Conservation (phyloP, 2,888 invertebrate genomes). For the Brenthis hecate region DNA sequence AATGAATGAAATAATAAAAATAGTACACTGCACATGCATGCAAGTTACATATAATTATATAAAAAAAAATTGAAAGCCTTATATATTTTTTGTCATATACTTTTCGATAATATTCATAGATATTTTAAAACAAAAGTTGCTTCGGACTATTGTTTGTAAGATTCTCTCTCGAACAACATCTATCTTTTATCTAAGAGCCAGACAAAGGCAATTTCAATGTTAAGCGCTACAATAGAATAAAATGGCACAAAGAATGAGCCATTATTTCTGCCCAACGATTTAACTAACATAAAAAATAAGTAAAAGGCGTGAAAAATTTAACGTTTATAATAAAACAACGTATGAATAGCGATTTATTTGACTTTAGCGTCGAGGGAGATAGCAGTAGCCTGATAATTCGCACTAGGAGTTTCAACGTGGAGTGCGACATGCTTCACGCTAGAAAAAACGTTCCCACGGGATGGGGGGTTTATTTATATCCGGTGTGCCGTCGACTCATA, state of each 20-base stretch:
- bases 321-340: slow-evolving; percentile 28
- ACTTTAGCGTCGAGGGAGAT: slow-evolving; percentile 31
- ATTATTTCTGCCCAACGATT: slow-evolving; percentile 12
- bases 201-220: slow-evolving; percentile 4
- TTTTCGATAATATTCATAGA: too few species aligned
- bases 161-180: too few species aligned
- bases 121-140: too few species aligned
- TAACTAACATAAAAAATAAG: slow-evolving; percentile 17
- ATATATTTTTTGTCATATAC: too few species aligned
- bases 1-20: too few species aligned
- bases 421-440: slow-evolving; percentile 29
- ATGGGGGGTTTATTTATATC: slow-evolving; percentile 14
- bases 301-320: slow-evolving; percentile 24
- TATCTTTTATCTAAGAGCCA: too few species aligned
- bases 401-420: slow-evolving; percentile 27
- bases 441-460: slow-evolving; percentile 20
- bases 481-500: neutral
- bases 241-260: neutral
- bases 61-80: too few species aligned
- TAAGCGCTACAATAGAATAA: slow-evolving; percentile 2
- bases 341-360: slow-evolving; percentile 34
- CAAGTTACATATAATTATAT: too few species aligned
- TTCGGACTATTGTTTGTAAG: too few species aligned
- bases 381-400: slow-evolving; percentile 36
- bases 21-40: too few species aligned